Evolutionary conservation across 2,113 vertebrate genomes (phyloP), one percentile per base, ranked within the genome.

Genomic region (Zosterops hypoxanthus): DNA sequence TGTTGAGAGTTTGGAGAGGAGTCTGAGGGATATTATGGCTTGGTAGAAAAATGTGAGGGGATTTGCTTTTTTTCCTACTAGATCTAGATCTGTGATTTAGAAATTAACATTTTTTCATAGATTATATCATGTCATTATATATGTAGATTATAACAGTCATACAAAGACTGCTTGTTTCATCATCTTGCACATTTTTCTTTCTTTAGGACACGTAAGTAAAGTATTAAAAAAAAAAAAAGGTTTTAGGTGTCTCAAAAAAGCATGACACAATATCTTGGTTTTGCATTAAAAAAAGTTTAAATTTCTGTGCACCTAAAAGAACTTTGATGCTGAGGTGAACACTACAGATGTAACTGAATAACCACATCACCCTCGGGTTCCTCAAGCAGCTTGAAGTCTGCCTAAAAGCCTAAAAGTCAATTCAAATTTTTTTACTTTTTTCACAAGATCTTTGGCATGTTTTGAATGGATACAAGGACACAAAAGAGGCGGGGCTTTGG

Each of bases 341-440:
- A 8, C 26, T 23, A 34, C 5, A 39, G 14, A 16, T 33, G 26
- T 42, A 71, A 36, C 17, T 61, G 31, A 82, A 71, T 55, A 76
- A 69, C 28, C 21, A 23, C 2, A 2, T 69, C 46, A 91, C 7
- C 25, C 31, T 90, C 0, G 0, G 26, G 22, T 57, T 81, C 20
- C 63, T 84, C 19, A n/a, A 31, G n/a, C n/a, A 53, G 5, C 12
- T 77, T 60, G 14, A 10, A 49, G 33, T 73, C 31, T 89, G 22
- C 7, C 13, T 53, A 41, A 42, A 89, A 66, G 60, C n/a, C n/a
- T n/a, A n/a, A n/a, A n/a, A n/a, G n/a, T n/a, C n/a, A n/a, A n/a
- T n/a, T n/a, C n/a, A n/a, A n/a, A n/a, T n/a, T n/a, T n/a, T n/a
- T n/a, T n/a, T 56, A 29, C 5, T 39, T 60, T 49, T 24, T 25